Evolutionary conservation across 2,113 vertebrate genomes (phyloP).

Genomic region (Brienomyrus longianalis): DNA sequence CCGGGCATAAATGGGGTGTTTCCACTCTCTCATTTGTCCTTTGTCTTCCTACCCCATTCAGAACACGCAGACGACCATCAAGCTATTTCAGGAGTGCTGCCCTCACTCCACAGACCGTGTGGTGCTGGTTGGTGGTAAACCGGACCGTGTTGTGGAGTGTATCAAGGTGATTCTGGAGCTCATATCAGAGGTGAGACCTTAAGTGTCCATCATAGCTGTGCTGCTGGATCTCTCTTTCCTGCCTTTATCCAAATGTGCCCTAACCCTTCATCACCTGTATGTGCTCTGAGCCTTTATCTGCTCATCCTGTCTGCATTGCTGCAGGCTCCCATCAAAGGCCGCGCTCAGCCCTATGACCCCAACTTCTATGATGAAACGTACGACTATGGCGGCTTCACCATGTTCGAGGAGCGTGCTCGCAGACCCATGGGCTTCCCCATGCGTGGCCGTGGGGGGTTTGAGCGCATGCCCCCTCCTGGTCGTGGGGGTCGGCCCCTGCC

Average conservation of each 20-base stretch:
- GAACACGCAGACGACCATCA: constrained; percentile 98
- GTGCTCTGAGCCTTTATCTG: not conserved
- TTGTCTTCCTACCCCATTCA: constrained; percentile 35
- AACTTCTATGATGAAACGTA: constrained; percentile 98
- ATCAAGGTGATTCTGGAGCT: constrained; percentile 96
- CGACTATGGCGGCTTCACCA: constrained; percentile 93
- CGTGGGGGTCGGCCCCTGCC: constrained; percentile 77
- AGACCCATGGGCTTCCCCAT: constrained; percentile 86
- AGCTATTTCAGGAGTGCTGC: constrained; percentile 96
- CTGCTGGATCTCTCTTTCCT: not conserved
- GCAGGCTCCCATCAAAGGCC: constrained; percentile 94
- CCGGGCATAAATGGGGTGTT: not conserved
- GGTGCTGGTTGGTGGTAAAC: constrained; percentile 92
- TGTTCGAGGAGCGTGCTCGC: constrained; percentile 87
- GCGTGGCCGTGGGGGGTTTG: constrained; percentile 83
- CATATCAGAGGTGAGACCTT: constrained; percentile 77
- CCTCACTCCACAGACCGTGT: constrained; percentile 96
- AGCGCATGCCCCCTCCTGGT: constrained; percentile 76
- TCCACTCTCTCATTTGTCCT: not conserved
- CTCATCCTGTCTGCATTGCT: not conserved
- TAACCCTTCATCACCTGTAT: not conserved
- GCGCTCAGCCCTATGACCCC: constrained; percentile 89
- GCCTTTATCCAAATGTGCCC: not conserved
- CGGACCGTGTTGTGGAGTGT: constrained; percentile 89
- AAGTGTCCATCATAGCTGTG: not conserved